Conservation (phyloP, 2,113 vertebrate species). For the Myrmecobius fasciatus region DNA sequence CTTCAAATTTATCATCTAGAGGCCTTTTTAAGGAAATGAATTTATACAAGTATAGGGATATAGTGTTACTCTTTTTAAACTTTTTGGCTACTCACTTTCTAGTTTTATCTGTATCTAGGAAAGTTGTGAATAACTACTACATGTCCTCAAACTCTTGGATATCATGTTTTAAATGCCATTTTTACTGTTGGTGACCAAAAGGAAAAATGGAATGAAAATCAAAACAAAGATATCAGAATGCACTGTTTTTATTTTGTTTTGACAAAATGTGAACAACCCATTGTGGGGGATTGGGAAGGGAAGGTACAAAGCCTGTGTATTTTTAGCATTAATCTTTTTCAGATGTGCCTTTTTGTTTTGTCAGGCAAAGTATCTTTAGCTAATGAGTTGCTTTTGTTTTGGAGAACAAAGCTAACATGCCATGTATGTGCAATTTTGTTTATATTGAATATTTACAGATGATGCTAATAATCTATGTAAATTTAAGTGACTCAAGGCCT, state of each 20-base stretch:
- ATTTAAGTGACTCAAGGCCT: slow-evolving; percentile 86
- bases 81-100: slow-evolving; percentile 71
- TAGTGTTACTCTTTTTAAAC: slow-evolving; percentile 62
- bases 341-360: slow-evolving; percentile 95
- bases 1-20: slow-evolving; percentile 85
- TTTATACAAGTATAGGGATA: slow-evolving; percentile 54
- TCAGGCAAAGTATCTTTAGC: slow-evolving; percentile 88
- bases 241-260: slow-evolving; percentile 72
- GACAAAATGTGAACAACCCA: slow-evolving; percentile 61
- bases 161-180: slow-evolving; percentile 83
- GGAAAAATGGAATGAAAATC: slow-evolving; percentile 67
- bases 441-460: slow-evolving; percentile 92
- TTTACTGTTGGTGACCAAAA: slow-evolving; percentile 85
- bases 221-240: slow-evolving; percentile 74
- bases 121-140: slow-evolving; percentile 70
- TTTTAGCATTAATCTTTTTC: slow-evolving; percentile 85
- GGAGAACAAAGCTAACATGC: slow-evolving; percentile 90
- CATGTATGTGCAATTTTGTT: slow-evolving; percentile 93
- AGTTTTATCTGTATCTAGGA: slow-evolving; percentile 52
- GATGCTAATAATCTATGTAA: slow-evolving; percentile 93
- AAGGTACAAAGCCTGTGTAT: slow-evolving; percentile 53
- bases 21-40: slow-evolving; percentile 86
- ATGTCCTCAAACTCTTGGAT: slow-evolving; percentile 71
- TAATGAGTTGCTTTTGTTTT: slow-evolving; percentile 91
- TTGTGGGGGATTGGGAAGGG: slow-evolving; percentile 74